phyloP scores from a whole-genome alignment of 2,113 vertebrate genomes.

The Hemiprocne comata region DNA sequence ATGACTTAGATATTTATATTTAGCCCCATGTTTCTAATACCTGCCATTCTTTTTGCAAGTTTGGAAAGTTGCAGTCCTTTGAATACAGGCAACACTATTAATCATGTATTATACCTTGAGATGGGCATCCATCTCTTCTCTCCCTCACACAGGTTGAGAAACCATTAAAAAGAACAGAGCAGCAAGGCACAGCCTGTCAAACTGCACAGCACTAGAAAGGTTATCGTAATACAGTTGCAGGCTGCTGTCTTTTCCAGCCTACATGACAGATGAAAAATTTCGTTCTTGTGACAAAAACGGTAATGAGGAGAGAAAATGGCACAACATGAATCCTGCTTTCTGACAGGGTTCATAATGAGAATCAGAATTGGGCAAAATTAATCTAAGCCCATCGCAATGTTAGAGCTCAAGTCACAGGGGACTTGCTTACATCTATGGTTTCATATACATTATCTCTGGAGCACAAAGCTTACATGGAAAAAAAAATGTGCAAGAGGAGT shows the following conservation, averaged over 20 bases:
- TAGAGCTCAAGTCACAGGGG: not conserved
- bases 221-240: not conserved
- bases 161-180: constrained; percentile 19
- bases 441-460: not conserved
- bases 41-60: not conserved
- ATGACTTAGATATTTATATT: not conserved
- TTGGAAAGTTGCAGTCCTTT: not conserved
- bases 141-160: not conserved
- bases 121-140: not conserved
- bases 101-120: not conserved
- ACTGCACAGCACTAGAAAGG: constrained; percentile 9
- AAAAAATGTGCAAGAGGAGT: not conserved
- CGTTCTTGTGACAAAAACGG: constrained; percentile 20
- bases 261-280: constrained; percentile 54
- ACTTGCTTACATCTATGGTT: not conserved
- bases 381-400: not conserved
- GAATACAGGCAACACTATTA: not conserved
- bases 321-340: constrained; percentile 34
- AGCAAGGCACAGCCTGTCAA: constrained; percentile 43
- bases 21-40: not conserved
- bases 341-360: constrained; percentile 31
- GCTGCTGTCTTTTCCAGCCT: constrained; percentile 35
- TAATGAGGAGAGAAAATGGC: constrained; percentile 37
- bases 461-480: not conserved
- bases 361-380: not conserved